These are phyloP conservation scores for Puntigrus tetrazona DNA, from an alignment of 2,113 vertebrate species.

Conservation along the genomic window DNA sequence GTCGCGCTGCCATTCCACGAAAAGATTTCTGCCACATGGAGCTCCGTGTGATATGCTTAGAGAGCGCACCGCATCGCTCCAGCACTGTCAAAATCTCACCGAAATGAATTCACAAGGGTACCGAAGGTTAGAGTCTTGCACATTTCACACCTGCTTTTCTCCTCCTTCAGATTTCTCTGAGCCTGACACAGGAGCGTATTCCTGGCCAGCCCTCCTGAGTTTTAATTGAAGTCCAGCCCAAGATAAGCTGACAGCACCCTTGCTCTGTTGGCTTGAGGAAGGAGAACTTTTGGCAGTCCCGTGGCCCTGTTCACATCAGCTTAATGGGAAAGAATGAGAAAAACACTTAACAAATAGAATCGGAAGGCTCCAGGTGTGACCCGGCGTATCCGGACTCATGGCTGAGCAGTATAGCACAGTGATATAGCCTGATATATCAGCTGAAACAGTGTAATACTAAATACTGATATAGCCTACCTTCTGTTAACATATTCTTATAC, in stretches of 20 bases:
- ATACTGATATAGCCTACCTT: neutral
- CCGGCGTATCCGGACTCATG: conserved; percentile 55
- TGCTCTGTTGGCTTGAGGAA: conserved; percentile 75
- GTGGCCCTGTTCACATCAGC: conserved; percentile 73
- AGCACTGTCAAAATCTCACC: conserved; percentile 42
- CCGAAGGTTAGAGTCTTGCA: conserved; percentile 39
- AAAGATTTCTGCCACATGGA: conserved; percentile 34
- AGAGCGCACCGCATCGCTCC: conserved; percentile 29
- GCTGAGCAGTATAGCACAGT: neutral
- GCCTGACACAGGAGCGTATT: conserved; percentile 33
- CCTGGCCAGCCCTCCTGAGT: conserved; percentile 59
- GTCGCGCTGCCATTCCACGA: conserved; percentile 9
- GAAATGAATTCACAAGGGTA: conserved; percentile 48
- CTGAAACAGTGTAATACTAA: neutral
- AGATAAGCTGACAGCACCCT: conserved; percentile 72
- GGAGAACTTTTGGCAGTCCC: conserved; percentile 80
- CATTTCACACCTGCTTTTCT: conserved; percentile 41
- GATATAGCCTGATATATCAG: neutral
- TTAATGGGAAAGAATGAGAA: conserved; percentile 93
- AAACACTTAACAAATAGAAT: conserved; percentile 92
- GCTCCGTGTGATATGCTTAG: conserved; percentile 42
- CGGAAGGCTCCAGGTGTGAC: conserved; percentile 48
- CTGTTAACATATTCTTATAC: neutral
- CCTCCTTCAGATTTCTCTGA: neutral
- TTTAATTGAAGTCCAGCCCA: conserved; percentile 70